phyloP scores from a whole-genome alignment of 2,888 invertebrate species.

The Stenichneumon culpator region DNA sequence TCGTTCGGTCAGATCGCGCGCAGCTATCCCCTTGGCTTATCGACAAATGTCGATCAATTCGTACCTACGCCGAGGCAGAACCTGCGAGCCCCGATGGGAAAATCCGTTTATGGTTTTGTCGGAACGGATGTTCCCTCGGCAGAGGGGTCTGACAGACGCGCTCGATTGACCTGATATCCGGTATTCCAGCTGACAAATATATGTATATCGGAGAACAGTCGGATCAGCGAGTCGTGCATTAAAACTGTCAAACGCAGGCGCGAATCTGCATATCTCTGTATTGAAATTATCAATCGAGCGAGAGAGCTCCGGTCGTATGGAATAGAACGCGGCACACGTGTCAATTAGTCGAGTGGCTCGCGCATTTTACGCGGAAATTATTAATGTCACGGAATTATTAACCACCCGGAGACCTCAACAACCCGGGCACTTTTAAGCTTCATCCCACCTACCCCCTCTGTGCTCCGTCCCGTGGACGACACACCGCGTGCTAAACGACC shows the following conservation, averaged over 20 bases:
- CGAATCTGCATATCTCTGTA: not conserved
- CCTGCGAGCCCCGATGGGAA: constrained; percentile 9
- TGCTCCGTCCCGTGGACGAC: not conserved
- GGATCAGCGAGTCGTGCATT: not conserved
- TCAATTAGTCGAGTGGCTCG: constrained; percentile 39
- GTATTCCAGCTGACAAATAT: constrained; percentile 15
- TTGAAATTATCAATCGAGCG: not conserved
- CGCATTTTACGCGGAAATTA: constrained; percentile 35
- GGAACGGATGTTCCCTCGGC: constrained; percentile 25
- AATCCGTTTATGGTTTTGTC: constrained; percentile 21
- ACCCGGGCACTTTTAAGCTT: constrained; percentile 23
- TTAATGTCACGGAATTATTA: constrained; percentile 52
- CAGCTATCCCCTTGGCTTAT: constrained; percentile 28
- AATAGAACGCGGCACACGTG: constrained; percentile 10
- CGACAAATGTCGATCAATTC: constrained; percentile 32
- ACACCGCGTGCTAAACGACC: constrained; percentile 13
- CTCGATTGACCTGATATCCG: constrained; percentile 26
- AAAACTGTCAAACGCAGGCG: constrained; percentile 2
- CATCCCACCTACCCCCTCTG: not conserved
- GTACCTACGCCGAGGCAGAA: not conserved
- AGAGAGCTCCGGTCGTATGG: not conserved
- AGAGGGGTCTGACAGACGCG: not conserved
- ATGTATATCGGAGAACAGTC: not conserved
- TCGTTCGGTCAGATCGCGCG: not conserved
- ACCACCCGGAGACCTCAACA: constrained; percentile 7